Evolutionary conservation across 2,797 vertebrate species (phyloP).

Genomic region (Uromys caudimaculatus): DNA sequence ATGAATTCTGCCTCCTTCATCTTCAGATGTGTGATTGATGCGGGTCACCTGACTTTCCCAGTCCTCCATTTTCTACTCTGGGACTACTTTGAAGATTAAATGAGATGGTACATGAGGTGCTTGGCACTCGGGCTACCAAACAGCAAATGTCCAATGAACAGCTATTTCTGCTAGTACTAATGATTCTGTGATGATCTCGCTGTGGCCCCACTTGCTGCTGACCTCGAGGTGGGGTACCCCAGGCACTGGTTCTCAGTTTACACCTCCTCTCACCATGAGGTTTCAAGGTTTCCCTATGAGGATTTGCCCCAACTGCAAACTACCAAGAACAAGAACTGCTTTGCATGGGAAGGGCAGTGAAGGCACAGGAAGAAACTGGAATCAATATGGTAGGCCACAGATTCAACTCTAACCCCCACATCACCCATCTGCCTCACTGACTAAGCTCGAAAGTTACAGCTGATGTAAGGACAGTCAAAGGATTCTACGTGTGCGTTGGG

Average conservation of each 20-base stretch:
- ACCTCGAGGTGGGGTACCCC: neutral
- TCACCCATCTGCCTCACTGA: slow-evolving; percentile 16
- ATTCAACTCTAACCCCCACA: neutral
- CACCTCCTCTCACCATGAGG: neutral
- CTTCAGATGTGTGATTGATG: neutral
- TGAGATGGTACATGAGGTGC: neutral
- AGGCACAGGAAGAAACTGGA: neutral
- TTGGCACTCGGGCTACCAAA: neutral
- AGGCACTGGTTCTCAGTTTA: neutral
- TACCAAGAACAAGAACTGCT: neutral
- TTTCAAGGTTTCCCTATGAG: neutral
- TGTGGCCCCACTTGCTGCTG: neutral
- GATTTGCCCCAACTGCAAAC: neutral
- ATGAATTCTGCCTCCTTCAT: neutral
- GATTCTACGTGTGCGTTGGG: neutral
- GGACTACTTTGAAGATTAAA: neutral
- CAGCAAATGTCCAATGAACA: neutral
- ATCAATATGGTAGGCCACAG: neutral
- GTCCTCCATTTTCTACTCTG: neutral
- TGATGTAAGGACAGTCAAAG: slow-evolving; percentile 28
- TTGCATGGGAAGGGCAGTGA: rapidly evolving
- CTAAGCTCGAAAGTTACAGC: neutral
- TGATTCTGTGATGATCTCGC: neutral
- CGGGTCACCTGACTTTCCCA: neutral
- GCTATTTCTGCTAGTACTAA: neutral